phyloP scores from a whole-genome alignment of 2,797 vertebrate genomes.

The Tragelaphus oryx region DNA sequence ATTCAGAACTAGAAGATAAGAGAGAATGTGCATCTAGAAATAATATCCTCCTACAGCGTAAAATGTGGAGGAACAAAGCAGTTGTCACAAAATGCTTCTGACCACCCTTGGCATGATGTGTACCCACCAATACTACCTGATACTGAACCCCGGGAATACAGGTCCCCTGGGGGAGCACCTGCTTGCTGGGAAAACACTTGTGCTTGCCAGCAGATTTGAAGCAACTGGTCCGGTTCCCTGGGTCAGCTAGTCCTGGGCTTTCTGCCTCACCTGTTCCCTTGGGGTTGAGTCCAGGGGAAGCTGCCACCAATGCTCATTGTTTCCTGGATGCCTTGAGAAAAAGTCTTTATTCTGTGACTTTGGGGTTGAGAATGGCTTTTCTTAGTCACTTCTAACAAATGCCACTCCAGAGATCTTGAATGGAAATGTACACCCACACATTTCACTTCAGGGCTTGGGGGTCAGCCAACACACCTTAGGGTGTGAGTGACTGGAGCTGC shows the following conservation, averaged over 20 bases:
- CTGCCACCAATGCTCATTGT: not conserved
- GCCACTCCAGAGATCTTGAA: not conserved
- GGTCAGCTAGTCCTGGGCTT: not conserved
- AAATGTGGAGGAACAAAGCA: not conserved
- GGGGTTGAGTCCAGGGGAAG: not conserved
- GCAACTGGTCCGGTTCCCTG: no score
- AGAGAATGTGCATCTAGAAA: not conserved
- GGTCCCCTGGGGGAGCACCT: not conserved
- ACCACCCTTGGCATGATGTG: not conserved
- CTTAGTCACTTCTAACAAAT: not conserved
- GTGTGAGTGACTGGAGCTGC: not conserved
- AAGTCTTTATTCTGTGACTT: not conserved
- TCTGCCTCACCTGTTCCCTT: not conserved
- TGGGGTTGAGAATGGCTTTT: not conserved
- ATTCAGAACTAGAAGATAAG: not conserved
- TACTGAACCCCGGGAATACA: not conserved
- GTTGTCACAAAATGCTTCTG: not conserved
- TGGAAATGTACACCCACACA: not conserved
- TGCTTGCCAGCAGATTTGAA: not conserved
- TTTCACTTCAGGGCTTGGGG: not conserved
- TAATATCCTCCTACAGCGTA: not conserved
- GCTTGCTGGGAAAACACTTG: not conserved
- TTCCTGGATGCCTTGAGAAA: not conserved
- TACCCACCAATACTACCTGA: not conserved
- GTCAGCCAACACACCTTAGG: not conserved